Conservation (phyloP, 1,140 invertebrate species). For the Drosophila tristis region DNA sequence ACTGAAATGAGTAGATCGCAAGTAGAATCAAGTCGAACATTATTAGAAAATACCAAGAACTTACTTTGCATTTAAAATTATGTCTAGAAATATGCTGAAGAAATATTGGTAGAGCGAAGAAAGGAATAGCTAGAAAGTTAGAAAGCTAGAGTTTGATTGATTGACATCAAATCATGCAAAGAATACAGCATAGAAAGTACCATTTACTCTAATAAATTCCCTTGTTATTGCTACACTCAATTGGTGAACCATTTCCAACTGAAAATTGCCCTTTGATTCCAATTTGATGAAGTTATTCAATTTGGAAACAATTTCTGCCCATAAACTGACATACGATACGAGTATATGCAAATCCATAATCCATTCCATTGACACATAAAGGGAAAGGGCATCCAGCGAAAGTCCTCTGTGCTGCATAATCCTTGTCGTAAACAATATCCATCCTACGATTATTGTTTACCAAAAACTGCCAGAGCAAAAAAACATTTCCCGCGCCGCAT, state of each 20-base stretch:
- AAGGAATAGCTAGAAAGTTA: no score
- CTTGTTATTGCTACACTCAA: no score
- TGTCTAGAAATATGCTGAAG: no score
- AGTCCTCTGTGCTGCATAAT: constrained; percentile 6
- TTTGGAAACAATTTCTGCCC: not conserved
- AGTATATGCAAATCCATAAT: constrained; percentile 22
- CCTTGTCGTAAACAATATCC: constrained; percentile 38
- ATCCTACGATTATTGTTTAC: constrained; percentile 32
- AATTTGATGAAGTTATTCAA: constrained; percentile 10
- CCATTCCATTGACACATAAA: constrained; percentile 16
- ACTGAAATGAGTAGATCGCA: no score
- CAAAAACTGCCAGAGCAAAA: constrained; percentile 30
- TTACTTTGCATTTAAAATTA: not conserved
- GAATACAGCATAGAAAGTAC: no score
- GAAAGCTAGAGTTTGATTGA: no score
- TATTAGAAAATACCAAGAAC: not conserved
- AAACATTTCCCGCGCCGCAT: not conserved
- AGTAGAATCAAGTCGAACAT: no score
- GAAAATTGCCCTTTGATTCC: no score
- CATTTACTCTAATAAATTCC: no score
- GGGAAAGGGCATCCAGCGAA: constrained; percentile 28
- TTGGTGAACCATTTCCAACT: no score
- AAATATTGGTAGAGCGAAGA: no score
- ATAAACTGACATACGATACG: not conserved
- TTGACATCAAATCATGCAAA: no score